Evolutionary conservation across 2,888 invertebrate species (phyloP).

Genomic region (Caenorhabditis sp.): DNA sequence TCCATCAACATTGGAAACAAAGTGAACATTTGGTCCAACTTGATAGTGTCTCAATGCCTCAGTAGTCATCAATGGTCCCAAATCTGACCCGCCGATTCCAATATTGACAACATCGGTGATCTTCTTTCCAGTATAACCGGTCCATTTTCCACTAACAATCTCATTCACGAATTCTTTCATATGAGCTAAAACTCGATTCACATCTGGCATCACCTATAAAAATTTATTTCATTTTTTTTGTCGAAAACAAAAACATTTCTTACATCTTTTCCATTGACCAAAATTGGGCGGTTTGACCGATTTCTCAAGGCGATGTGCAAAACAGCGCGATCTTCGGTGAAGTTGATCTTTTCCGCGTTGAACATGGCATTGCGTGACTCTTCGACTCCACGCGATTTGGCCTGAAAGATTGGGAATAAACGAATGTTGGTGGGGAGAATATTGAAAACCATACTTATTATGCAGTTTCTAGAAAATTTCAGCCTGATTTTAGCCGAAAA

Average conservation of each 20-base stretch:
- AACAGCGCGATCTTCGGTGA: slow-evolving; percentile 94
- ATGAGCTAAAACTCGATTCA: slow-evolving; percentile 87
- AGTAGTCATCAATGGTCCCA: slow-evolving; percentile 81
- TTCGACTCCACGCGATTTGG: slow-evolving; percentile 82
- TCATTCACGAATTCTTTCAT: slow-evolving; percentile 89
- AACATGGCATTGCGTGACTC: slow-evolving; percentile 90
- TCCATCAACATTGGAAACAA: slow-evolving; percentile 98
- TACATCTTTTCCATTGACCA: slow-evolving; percentile 87
- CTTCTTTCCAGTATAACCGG: slow-evolving; percentile 85
- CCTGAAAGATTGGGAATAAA: slow-evolving; percentile 73
- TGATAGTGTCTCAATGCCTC: slow-evolving; percentile 93
- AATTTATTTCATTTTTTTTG: background rate
- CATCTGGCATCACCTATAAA: slow-evolving; percentile 81
- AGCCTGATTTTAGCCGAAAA: slow-evolving; percentile 18
- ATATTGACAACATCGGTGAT: slow-evolving; percentile 98
- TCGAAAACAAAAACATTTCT: background rate
- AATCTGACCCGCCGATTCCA: slow-evolving; percentile 98
- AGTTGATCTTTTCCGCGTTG: slow-evolving; percentile 91
- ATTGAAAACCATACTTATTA: too few relatives aligned
- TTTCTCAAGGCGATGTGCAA: slow-evolving; percentile 93
- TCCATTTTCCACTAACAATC: slow-evolving; percentile 76
- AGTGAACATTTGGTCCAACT: slow-evolving; percentile 84
- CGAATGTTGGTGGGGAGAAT: too few relatives aligned
- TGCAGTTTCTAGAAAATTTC: too few relatives aligned
- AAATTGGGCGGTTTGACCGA: slow-evolving; percentile 81